These are phyloP conservation scores for Tetramorium simillimum DNA, from an alignment of 1,140 invertebrate genomes.

Conservation along the genomic window DNA sequence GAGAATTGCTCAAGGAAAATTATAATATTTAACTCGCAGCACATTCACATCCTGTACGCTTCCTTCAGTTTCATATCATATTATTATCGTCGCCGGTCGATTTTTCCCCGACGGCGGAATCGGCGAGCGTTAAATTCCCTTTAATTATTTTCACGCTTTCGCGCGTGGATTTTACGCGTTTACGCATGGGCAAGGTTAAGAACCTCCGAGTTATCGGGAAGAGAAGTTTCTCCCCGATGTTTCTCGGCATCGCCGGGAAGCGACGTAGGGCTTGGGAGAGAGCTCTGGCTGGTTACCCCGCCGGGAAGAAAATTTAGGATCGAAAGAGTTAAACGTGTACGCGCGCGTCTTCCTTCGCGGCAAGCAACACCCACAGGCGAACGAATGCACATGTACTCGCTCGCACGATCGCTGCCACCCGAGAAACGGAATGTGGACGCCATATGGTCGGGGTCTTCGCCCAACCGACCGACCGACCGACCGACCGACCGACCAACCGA, in stretches of 20 bases:
- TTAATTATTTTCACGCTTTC: slow-evolving; percentile 17
- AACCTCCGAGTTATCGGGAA: neutral
- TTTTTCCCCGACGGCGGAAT: neutral
- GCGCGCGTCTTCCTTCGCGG: slow-evolving; percentile 32
- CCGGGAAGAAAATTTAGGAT: neutral
- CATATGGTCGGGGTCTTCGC: slow-evolving; percentile 81
- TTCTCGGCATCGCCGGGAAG: neutral
- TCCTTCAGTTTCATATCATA: neutral
- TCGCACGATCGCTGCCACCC: slow-evolving; percentile 52
- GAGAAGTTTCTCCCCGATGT: neutral
- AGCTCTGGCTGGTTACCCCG: neutral
- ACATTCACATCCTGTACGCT: neutral
- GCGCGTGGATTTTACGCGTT: neutral
- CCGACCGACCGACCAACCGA: slow-evolving; percentile 66
- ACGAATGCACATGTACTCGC: slow-evolving; percentile 15
- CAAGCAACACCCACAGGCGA: neutral
- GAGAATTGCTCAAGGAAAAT: neutral
- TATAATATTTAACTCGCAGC: neutral
- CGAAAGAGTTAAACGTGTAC: slow-evolving; percentile 8
- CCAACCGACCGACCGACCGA: slow-evolving; percentile 67
- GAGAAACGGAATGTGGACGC: slow-evolving; percentile 84
- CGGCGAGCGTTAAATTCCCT: neutral
- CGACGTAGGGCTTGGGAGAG: neutral
- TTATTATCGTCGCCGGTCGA: neutral
- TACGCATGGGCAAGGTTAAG: slow-evolving; percentile 17